Evolutionary conservation across 2,113 vertebrate genomes (phyloP), one percentile per base, ranked within the genome.

Genomic region (Xiphorhynchus elegans): DNA sequence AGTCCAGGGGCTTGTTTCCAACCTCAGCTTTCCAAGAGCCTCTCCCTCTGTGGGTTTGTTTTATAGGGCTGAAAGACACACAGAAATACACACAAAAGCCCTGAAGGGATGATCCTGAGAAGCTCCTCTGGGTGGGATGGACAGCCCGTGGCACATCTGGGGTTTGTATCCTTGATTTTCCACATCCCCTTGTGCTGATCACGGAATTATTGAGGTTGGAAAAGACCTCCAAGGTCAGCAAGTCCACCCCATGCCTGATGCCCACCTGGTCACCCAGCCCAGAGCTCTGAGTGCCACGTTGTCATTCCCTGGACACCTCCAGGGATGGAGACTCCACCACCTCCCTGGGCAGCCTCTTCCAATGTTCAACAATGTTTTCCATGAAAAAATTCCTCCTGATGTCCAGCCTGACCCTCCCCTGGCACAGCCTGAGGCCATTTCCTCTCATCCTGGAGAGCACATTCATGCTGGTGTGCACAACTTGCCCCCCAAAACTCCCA

Each of bases 171-270:
- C 13, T 46, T 60, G n/a, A 35, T n/a, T 68, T 47, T 25, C 25
- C 17, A 11, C 70, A 46, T 47, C 39, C 10, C 68, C 60, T 60
- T 2, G 0, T 31, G 67, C 29, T 18, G 11, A 53, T 31, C 53
- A 17, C 13, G 6, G 29, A 4, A 31, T 40, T 1, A 10, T 2
- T 53, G 1, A 47, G 13, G 29, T 8, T 68, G 69, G 62, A 68
- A 68, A 67, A 60, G 39, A 6, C 23, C 28, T 39, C n/a, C 53
- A 39, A 25, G 28, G 20, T 4, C 50, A 49, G 2, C 0, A 0
- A 53, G 13, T 39, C 23, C 2, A 0, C 19, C 0, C 8, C 39
- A 8, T 67, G 86, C 6, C 59, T 0, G 0, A 1, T 50, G 10
- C 21, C 20, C 67, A 42, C 35, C 50, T 8, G 33, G 37, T 58